Base-by-base conservation (phyloP, 2,797 vertebrate species). In the Danio kyathit region DNA sequence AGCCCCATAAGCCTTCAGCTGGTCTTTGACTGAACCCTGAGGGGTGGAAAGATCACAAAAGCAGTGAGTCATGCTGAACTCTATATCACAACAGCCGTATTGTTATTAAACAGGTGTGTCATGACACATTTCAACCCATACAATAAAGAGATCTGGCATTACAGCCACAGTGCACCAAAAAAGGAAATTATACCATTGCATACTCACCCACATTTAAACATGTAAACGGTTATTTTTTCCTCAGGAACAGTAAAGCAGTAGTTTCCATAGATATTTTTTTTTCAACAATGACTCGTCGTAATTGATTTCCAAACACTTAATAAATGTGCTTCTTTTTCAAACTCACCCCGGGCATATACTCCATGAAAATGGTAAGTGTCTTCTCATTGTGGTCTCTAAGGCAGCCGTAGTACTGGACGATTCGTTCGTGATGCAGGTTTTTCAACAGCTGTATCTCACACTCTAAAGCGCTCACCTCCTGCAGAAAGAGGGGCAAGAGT, bases 401-500 rank as follows among this genome's bases (percentile, higher is more conserved):
- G 80, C 96, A 98, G 88, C 97, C 97, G 0, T 98, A 99, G 87
- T 99, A 99, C 88, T 99, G 98, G 75, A 99, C 98, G 0, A 99
- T 98, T 0, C 98, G 95, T 29, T 99, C 97, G 0, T 99, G 98
- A 82, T 97, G 97, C 64, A 99, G 93, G 29, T 99, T 99, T 90
- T 99, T 99, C 90, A 99, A 93, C 89, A 99, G 85, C 94, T 99
- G 98, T 91, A 99, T 99, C 91, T 99, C 98, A 76, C 97, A 99
- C 90, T 99, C 98, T 89, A 99, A 90, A 66, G 97, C 97, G 38
- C 97, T 97, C 88, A 99, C 97, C 90, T 99, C 97, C 98, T 99
- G 84, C 11, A 73, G 14, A 16, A 9, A 83, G 8, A 85, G 13
- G 75, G 4, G 0, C 16, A 85, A 73, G n/a, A 79, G 41, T 51